Conservation (phyloP, 2,888 invertebrate species). For the Aspidiotus destructor region DNA sequence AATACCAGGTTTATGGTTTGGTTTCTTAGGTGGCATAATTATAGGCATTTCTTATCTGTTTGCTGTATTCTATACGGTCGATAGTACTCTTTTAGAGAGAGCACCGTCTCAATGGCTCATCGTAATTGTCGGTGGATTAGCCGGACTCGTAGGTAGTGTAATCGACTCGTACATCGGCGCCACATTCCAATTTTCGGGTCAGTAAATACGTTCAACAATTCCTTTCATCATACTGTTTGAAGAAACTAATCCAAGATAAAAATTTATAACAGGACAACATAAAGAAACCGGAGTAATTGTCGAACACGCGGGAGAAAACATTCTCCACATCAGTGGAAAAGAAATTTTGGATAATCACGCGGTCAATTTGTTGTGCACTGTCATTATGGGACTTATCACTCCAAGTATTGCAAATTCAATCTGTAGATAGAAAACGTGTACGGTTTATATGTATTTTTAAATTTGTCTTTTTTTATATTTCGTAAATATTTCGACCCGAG, state of each 20-base stretch:
- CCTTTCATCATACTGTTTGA: slow-evolving; percentile 3
- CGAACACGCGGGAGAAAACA: slow-evolving; percentile 56
- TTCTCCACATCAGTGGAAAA: slow-evolving; percentile 65
- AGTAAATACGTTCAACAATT: slow-evolving; percentile 20
- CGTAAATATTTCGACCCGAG: no score
- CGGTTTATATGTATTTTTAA: no score
- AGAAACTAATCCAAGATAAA: not conserved
- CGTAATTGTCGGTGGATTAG: slow-evolving; percentile 58
- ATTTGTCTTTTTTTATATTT: no score
- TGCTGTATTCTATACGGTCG: slow-evolving; percentile 54
- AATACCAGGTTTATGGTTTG: slow-evolving; percentile 46
- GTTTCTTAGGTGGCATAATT: slow-evolving; percentile 56
- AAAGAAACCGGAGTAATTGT: slow-evolving; percentile 57
- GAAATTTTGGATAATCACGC: slow-evolving; percentile 75
- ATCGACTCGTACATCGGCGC: slow-evolving; percentile 78
- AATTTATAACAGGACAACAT: slow-evolving; percentile 50
- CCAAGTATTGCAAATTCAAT: slow-evolving; percentile 53
- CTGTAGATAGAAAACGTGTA: slow-evolving; percentile 40
- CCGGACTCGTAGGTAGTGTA: slow-evolving; percentile 69
- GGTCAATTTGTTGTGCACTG: slow-evolving; percentile 72
- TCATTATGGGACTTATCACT: slow-evolving; percentile 60
- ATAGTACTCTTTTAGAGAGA: slow-evolving; percentile 48
- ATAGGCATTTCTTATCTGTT: slow-evolving; percentile 66
- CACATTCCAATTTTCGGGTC: slow-evolving; percentile 75
- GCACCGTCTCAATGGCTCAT: slow-evolving; percentile 72